phyloP scores from a whole-genome alignment of 1,140 invertebrate species.

The Trichomalopsis sarcophagae region DNA sequence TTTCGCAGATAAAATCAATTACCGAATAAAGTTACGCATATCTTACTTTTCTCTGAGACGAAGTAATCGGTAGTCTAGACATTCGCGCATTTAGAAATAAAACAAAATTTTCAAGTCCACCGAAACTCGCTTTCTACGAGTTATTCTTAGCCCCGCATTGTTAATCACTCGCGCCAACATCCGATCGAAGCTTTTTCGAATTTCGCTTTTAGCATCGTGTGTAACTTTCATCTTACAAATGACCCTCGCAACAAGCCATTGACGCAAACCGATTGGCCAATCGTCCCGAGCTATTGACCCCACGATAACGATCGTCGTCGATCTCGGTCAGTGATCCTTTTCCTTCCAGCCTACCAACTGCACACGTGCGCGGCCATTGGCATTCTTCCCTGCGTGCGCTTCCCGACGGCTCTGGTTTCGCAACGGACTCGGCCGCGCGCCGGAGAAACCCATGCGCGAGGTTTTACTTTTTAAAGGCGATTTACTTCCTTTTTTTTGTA shows the following conservation, averaged over 20 bases:
- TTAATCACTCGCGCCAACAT: not conserved
- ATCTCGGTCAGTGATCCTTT: slow-evolving; percentile 36
- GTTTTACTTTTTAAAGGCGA: slow-evolving; percentile 62
- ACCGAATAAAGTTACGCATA: too few species aligned
- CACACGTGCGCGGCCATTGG: slow-evolving; percentile 14
- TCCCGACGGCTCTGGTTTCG: slow-evolving; percentile 5
- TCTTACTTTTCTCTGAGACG: too few species aligned
- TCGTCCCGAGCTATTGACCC: not conserved
- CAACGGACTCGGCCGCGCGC: not conserved
- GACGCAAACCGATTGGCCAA: not conserved
- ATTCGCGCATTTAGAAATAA: not conserved
- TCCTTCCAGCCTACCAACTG: too few species aligned
- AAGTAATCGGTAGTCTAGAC: too few species aligned
- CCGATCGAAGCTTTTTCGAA: not conserved
- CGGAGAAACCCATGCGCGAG: slow-evolving; percentile 56
- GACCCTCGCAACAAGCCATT: not conserved
- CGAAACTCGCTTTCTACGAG: not conserved
- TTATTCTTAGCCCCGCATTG: not conserved
- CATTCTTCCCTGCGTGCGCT: slow-evolving; percentile 3
- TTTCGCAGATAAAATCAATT: too few species aligned
- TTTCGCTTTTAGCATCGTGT: not conserved
- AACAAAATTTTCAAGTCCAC: not conserved
- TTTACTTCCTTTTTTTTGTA: slow-evolving; percentile 40
- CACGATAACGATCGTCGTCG: not conserved
- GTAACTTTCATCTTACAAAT: not conserved